These are phyloP conservation scores for Thymallus thymallus DNA, from an alignment of 2,113 vertebrate species.

Conservation along the genomic window DNA sequence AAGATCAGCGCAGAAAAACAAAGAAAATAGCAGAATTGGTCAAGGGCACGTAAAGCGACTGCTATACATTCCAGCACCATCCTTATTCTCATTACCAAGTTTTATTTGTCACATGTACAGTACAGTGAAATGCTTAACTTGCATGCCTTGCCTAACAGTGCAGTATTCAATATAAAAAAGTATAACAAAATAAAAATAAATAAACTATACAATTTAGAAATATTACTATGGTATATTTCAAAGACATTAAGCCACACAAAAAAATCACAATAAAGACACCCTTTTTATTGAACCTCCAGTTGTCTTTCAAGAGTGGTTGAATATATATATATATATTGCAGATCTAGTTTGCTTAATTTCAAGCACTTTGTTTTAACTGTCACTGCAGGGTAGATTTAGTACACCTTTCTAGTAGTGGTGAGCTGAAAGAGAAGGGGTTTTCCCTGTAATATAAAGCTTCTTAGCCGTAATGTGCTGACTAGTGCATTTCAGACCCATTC, in stretches of 20 bases:
- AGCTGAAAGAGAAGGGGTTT: conserved; percentile 11
- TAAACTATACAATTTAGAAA: too few species aligned
- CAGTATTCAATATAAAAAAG: too few species aligned
- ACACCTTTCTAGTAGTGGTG: conserved; percentile 20
- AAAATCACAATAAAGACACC: neutral
- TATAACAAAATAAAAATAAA: too few species aligned
- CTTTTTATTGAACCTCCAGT: neutral
- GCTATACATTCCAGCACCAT: too few species aligned
- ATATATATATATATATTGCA: neutral
- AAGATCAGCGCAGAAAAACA: too few species aligned
- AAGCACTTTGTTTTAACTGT: neutral
- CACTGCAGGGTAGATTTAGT: neutral
- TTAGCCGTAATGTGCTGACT: conserved; percentile 42
- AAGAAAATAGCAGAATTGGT: too few species aligned
- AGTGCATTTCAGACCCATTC: conserved; percentile 6
- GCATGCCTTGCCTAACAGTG: too few species aligned
- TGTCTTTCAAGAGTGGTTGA: neutral
- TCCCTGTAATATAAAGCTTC: conserved; percentile 17
- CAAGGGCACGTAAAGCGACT: too few species aligned
- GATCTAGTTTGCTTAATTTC: neutral
- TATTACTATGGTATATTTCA: too few species aligned
- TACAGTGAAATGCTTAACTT: too few species aligned
- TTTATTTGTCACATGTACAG: too few species aligned
- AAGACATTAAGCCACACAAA: neutral
- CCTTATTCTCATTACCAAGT: too few species aligned